Evolutionary conservation across 1,140 invertebrate genomes (phyloP), one percentile per base, ranked within the genome.

Genomic region (Drosophila arizonae): DNA sequence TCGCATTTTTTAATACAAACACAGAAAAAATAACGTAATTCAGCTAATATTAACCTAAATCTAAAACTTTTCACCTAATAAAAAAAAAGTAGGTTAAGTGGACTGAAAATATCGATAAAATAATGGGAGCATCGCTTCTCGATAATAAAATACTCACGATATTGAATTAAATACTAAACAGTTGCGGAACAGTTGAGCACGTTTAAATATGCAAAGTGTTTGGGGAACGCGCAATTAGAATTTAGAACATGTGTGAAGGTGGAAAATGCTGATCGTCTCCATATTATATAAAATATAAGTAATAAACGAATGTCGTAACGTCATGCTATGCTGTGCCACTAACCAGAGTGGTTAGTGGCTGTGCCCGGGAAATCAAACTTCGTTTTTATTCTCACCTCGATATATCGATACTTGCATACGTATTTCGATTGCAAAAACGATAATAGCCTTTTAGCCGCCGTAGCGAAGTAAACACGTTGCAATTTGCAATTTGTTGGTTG

Each of bases 401-500:
- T 11, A 0, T 58, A 68, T 72, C 64, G 64, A 68, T 61, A 26
- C 15, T 13, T 10, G 21, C 2, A 3, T 46, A 21, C 13, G 5
- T 15, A 52, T 30, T 15, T n/a, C 72, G 58, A 69, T 61, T 33
- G 4, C 1, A 3, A 33, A 26, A 45, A 17, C 52, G 67, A 74
- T 69, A 64, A 26, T 10, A 39, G 30, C 10, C 15, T 62, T 69
- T 68, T 69, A 51, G 28, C 58, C 66, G 72, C 65, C 66, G 43
- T 52, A 61, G 43, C 28, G 33, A 54, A 56, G 80, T 86, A 87
- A 87, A 87, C 82, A 87, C 82, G 82, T 87, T 87, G 82, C 82
- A 88, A 26, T 71, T 73, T 77, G 61, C 50, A 65, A 68, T 43
- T 76, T 66, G n/a, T 58, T 60, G 15, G 24, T 62, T 61, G 28